Evolutionary conservation across 1,140 invertebrate species (phyloP).

Genomic region (Lasioglossum albipes): DNA sequence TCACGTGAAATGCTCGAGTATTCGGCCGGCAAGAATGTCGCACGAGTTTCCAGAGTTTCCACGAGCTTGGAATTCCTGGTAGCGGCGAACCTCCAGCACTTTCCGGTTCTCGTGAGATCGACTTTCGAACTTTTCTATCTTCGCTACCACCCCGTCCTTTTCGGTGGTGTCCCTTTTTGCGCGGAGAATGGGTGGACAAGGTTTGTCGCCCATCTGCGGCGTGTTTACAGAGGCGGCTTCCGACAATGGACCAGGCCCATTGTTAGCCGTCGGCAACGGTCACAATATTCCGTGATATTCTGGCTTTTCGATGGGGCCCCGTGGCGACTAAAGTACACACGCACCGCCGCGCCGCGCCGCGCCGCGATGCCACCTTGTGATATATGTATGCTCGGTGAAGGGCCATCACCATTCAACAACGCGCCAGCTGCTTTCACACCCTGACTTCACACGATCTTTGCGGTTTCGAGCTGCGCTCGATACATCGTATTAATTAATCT

Average conservation of each 20-base stretch:
- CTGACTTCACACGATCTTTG: slow-evolving; percentile 40
- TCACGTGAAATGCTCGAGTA: too few relatives aligned
- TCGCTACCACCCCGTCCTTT: not conserved
- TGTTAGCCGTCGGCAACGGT: slow-evolving; percentile 61
- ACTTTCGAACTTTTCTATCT: slow-evolving; percentile 52
- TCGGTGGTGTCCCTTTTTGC: slow-evolving; percentile 51
- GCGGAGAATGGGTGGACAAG: slow-evolving; percentile 56
- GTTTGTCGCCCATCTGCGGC: slow-evolving; percentile 64
- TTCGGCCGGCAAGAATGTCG: not conserved
- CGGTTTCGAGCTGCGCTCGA: not conserved
- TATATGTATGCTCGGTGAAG: slow-evolving; percentile 58
- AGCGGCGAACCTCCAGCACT: not conserved
- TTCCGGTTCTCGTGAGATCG: slow-evolving; percentile 29
- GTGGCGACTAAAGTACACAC: slow-evolving; percentile 39
- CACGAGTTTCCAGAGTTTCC: not conserved
- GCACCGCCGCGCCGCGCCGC: not conserved
- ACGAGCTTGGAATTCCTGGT: slow-evolving; percentile 17
- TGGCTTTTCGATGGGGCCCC: slow-evolving; percentile 56
- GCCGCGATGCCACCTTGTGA: slow-evolving; percentile 48
- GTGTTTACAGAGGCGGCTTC: slow-evolving; percentile 57
- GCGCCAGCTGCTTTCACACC: slow-evolving; percentile 41
- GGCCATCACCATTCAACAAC: slow-evolving; percentile 25
- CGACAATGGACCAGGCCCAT: slow-evolving; percentile 60
- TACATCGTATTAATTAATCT: too few relatives aligned
- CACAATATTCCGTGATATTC: slow-evolving; percentile 68